Evolutionary conservation across 1,140 invertebrate genomes (phyloP), one percentile per base, ranked within the genome.

Genomic region (Pemphigus obesinymphae): DNA sequence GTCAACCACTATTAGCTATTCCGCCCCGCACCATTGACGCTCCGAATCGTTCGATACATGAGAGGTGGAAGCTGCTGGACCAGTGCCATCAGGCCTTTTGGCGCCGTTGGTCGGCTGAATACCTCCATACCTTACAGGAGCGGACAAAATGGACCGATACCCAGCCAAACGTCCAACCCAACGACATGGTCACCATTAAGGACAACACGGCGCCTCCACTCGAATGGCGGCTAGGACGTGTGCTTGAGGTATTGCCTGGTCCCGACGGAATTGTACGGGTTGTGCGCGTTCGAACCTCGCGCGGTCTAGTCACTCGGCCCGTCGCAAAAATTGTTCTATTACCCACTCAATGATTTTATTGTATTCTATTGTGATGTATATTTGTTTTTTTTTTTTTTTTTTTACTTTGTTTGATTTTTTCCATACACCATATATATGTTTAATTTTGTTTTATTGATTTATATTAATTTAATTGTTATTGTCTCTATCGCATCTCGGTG

Each of bases 51-150:
- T 11, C 31, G 11, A 0, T 70, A 8, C 17, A n/a, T n/a, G n/a
- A n/a, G 87, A 26, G 83, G 1, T 83, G 87, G 11, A 87, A 85
- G 83, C 80, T 85, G 83, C 29, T 7, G 88, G 17, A 89, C 88
- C 82, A 86, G 88, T 13, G 89, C 87, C 80, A 86, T 88, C 23
- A 63, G 83, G 2, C 20, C 10, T 82, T 83, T 53, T 83, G 83
- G 83, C 82, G 66, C 37, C 40, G 82, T 66, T 83, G 82, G 82
- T 40, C 29, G 3, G 23, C 29, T 0, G 83, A 83, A 66, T 82
- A 83, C 66, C 68, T 83, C 15, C 50, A 26, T 6, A 43, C 50
- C 10, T 34, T 82, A n/a, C 70, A 82, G 26, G 37, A 63, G 23
- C 61, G 83, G 23, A 17, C n/a, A 40, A 83, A 83, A 37, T 29